These are phyloP conservation scores for Dilophus febrilis DNA, from an alignment of 2,888 invertebrate species.

Conservation along the genomic window DNA sequence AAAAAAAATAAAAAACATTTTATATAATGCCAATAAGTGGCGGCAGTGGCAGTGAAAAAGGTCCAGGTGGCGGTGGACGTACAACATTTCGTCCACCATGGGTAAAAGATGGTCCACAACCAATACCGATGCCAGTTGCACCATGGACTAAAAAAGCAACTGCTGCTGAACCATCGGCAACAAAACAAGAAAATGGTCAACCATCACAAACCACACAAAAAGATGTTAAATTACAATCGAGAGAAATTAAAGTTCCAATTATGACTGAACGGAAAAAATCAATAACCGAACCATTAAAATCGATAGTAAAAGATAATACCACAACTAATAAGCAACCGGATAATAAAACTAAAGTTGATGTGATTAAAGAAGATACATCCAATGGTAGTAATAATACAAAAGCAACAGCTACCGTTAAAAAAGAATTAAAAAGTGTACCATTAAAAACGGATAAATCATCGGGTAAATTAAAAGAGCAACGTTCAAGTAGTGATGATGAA, in stretches of 20 bases:
- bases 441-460: conserved; percentile 17
- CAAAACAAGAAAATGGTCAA: conserved; percentile 3
- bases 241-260: conserved; percentile 28
- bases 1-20: too few species aligned
- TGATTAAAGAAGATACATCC: conserved; percentile 13
- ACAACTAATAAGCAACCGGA: conserved; percentile 21
- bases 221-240: conserved; percentile 17
- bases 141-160: conserved; percentile 32
- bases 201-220: conserved; percentile 6
- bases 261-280: conserved; percentile 18
- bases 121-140: conserved; percentile 34
- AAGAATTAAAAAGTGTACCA: conserved; percentile 18
- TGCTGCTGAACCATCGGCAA: conserved; percentile 9
- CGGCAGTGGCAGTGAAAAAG: conserved; percentile 14
- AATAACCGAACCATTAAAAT: conserved; percentile 12
- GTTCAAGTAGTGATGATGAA: too few species aligned
- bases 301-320: conserved; percentile 15
- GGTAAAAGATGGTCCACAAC: conserved; percentile 42
- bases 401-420: conserved; percentile 15
- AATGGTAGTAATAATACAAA: conserved; percentile 19
- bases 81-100: conserved; percentile 52
- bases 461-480: conserved; percentile 10
- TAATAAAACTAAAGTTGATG: conserved; percentile 8
- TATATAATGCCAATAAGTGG: not conserved
- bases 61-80: conserved; percentile 29